Evolutionary conservation across 2,113 vertebrate genomes (phyloP), one percentile per base, ranked within the genome.

Genomic region (Alaudala cheleensis): DNA sequence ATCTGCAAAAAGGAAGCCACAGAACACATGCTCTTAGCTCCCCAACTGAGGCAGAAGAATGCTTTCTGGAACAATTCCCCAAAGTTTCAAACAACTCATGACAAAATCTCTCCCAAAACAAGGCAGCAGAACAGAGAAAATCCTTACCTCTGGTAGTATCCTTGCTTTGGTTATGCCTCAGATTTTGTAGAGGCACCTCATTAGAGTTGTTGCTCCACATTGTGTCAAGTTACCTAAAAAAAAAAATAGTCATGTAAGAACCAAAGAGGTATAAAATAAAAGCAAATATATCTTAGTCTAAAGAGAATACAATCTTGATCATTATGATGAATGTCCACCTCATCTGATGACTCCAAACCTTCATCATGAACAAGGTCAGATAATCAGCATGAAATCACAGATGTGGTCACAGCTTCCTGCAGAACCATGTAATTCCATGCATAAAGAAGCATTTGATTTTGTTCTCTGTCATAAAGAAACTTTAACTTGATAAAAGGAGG

Each of bases 151-250:
- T 97, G 89, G 96, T 62, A 82, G 97, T 84, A 96, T 98, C 98
- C 72, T 94, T 98, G 95, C 88, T 98, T 78, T 97, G 97, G 92
- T 94, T 96, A 73, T 85, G 96, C 86, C 97, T 98, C 0, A 50
- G 95, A 83, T 97, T 98, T 96, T 97, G 97, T 47, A 98, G 90
- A 96, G 98, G 97, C 81, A 95, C 97, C 78, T 99, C 98, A 93
- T 97, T 98, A 95, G 96, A 96, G 86, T 97, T 98, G 95, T 95
- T 98, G 96, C 97, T 98, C 98, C 98, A 98, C 99, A 99, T 99
- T 10, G 57, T 98, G 98, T 96, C 95, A 95, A 86, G 95, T 98
- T 97, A 98, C 97, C 98, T 98, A 89, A 91, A 96, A 97, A 96
- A 96, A 34, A 44, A 21, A 14, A 50, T 0, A 84, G 15, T 57